phyloP scores from a whole-genome alignment of 2,797 vertebrate genomes.

The Diplodus puntazzo region DNA sequence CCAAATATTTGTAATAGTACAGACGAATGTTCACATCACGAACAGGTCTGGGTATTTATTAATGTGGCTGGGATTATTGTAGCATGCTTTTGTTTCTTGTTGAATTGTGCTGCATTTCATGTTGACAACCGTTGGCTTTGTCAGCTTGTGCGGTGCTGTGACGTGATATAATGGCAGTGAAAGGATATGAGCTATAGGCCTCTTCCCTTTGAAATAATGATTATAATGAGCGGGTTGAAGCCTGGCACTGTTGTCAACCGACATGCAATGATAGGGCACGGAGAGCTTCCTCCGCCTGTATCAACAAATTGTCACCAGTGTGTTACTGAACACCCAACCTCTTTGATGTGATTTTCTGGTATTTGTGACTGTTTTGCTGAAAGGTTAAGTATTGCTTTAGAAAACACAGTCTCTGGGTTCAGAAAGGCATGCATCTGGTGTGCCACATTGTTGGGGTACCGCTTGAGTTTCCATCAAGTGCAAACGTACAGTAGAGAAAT shows the following conservation, averaged over 20 bases:
- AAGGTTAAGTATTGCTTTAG: conserved; percentile 51
- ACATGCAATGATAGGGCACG: conserved; percentile 56
- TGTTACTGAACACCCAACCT: conserved; percentile 34
- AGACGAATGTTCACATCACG: conserved; percentile 30
- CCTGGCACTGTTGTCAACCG: conserved; percentile 60
- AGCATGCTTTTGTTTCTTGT: conserved; percentile 34
- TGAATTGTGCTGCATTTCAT: conserved; percentile 29
- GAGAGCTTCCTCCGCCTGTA: conserved; percentile 59
- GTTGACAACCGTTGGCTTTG: conserved; percentile 47
- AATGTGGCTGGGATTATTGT: conserved; percentile 4
- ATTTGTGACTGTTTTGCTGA: conserved; percentile 47
- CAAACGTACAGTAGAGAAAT: too few species aligned
- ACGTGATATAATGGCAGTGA: conserved; percentile 50
- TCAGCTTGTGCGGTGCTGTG: conserved; percentile 36
- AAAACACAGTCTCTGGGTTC: conserved; percentile 12
- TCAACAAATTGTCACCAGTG: conserved; percentile 64
- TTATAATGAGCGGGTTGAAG: conserved; percentile 70
- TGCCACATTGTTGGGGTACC: not conserved
- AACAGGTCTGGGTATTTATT: conserved; percentile 37
- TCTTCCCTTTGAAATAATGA: conserved; percentile 61
- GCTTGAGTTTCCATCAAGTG: not conserved
- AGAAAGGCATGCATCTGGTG: conserved; percentile 10
- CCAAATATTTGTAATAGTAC: conserved; percentile 55
- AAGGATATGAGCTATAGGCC: conserved; percentile 54
- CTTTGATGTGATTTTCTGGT: conserved; percentile 54